Base-by-base conservation (phyloP, 2,888 invertebrate species). In the Frankliniella fusca region DNA sequence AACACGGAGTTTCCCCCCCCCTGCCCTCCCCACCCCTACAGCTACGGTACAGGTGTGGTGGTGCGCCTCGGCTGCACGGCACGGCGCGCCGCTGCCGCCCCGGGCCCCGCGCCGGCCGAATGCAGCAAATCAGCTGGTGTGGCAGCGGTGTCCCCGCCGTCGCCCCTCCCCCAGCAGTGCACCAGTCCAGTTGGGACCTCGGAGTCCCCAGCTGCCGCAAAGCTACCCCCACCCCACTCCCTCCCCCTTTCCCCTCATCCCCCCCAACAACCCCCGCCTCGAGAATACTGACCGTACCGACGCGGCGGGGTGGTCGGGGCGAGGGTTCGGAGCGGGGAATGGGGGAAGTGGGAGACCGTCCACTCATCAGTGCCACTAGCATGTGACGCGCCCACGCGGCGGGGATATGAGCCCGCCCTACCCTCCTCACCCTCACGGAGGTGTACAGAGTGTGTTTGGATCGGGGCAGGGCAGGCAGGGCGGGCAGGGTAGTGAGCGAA, bases 311-410 rank as follows among this genome's bases (percentile, higher is more conserved):
- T 18, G 65, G 15, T 2, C 65, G 65, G 23, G 1, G 70, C 11
- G 70, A 23, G 23, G 7, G 70, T 20, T 54, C n/a, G n/a, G n/a
- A n/a, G n/a, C n/a, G n/a, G n/a, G n/a, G n/a, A n/a, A n/a, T n/a
- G n/a, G n/a, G 38, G 38, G 38, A 38, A 5, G 38, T 2, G 38
- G 38, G 3, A 38, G 38, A 61, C 61, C 61, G 61, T 27, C 70
- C 23, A 76, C 70, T 76, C 70, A 76, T 76, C 70, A 76, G 70
- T 76, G 70, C 70, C 70, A 76, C 23, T 23, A 76, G 70, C 70
- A 76, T 23, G 70, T 76, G 70, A 76, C 70, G 70, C 70, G 20
- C 61, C 61, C 61, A 18, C 61, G 7, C 38, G 38, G 61, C 61
- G 11, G 38, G 38, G 38, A 38, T 38, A 38, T 38, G 38, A 38